phyloP scores from a whole-genome alignment of 2,888 invertebrate species.

The Ypsolopha scabrella region DNA sequence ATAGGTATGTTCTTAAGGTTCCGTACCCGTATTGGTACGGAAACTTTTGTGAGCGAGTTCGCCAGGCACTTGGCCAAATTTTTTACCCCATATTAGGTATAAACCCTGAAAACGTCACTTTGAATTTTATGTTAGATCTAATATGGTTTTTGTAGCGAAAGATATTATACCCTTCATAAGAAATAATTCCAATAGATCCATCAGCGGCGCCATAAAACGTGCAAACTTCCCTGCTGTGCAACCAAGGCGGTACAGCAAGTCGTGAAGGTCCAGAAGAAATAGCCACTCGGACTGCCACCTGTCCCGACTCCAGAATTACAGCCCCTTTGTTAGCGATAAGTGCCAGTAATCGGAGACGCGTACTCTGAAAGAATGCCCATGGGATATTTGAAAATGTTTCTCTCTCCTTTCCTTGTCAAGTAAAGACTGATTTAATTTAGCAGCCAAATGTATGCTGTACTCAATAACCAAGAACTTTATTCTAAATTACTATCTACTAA shows the following conservation, averaged over 20 bases:
- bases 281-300: conserved; percentile 51
- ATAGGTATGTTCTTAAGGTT: too few species aligned
- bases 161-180: conserved; percentile 52
- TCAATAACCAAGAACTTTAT: too few species aligned
- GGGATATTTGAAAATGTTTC: neutral
- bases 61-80: too few species aligned
- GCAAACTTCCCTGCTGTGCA: conserved; percentile 62
- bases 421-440: too few species aligned
- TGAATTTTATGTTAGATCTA: too few species aligned
- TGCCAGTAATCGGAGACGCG: conserved; percentile 76
- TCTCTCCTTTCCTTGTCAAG: too few species aligned
- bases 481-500: too few species aligned
- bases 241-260: conserved; percentile 33
- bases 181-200: conserved; percentile 87
- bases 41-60: too few species aligned
- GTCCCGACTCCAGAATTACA: conserved; percentile 80
- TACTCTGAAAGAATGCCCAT: conserved; percentile 57
- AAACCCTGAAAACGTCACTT: too few species aligned
- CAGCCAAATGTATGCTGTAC: too few species aligned
- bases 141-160: neutral
- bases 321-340: conserved; percentile 88
- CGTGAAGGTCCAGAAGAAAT: conserved; percentile 46
- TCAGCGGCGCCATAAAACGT: conserved; percentile 91
- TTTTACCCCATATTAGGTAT: too few species aligned
- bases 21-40: too few species aligned